phyloP scores from a whole-genome alignment of 1,140 invertebrate genomes.

The Meloidogyne floridensis region DNA sequence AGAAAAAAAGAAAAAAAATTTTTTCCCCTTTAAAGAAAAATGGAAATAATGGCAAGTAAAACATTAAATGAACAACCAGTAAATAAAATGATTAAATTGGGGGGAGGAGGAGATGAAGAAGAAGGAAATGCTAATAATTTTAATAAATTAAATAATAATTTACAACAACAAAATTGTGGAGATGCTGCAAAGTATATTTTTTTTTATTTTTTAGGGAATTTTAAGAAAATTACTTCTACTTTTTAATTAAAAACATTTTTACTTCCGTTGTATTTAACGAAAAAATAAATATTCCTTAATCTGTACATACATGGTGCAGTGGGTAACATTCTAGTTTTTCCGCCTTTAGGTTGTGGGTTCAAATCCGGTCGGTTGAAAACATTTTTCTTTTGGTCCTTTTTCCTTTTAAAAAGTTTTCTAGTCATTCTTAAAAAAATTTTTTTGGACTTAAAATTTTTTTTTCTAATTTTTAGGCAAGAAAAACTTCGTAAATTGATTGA shows the following conservation, averaged over 20 bases:
- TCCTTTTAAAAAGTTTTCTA: not conserved
- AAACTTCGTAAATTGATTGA: not conserved
- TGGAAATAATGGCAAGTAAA: constrained; percentile 32
- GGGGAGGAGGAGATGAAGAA: not conserved
- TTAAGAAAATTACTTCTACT: too few relatives aligned
- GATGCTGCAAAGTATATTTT: not conserved
- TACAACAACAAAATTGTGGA: not conserved
- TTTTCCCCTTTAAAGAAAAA: constrained; percentile 19
- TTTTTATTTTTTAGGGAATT: too few relatives aligned
- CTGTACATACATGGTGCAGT: too few relatives aligned
- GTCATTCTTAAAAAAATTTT: not conserved
- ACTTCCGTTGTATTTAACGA: too few relatives aligned
- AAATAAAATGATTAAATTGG: constrained; percentile 45
- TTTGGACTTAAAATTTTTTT: not conserved
- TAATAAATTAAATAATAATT: not conserved
- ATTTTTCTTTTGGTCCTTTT: not conserved
- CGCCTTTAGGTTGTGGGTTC: too few relatives aligned
- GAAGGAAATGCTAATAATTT: not conserved
- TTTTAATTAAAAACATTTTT: too few relatives aligned
- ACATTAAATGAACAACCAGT: constrained; percentile 16
- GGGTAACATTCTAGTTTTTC: too few relatives aligned
- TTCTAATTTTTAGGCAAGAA: not conserved
- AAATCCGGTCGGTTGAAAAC: too few relatives aligned
- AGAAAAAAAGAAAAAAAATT: not conserved
- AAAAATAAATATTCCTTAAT: too few relatives aligned